A percentile compares a stretch with the other conserved stretches of the same genome.
phyloP scores from a whole-genome alignment of 2,113 vertebrate genomes.

The Pipa parva region DNA sequence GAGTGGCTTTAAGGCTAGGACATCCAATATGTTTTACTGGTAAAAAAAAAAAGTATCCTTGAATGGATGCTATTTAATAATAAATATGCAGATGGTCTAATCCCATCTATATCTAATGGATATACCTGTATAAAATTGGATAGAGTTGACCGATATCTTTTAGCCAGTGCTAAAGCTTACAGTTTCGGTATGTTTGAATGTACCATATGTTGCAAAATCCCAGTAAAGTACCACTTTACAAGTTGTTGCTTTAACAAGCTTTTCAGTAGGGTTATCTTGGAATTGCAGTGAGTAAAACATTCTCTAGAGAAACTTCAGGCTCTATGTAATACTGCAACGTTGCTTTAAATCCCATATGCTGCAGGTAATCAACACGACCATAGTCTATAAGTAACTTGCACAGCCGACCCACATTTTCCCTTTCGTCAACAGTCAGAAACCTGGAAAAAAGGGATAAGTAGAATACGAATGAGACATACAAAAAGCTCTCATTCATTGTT shows the following conservation, averaged over 20 bases:
- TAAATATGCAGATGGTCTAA: too few relatives aligned
- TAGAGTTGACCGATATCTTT: too few relatives aligned
- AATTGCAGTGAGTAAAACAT: slow-evolving; percentile 84
- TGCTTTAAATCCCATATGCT: slow-evolving; percentile 65
- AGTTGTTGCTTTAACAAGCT: neutral
- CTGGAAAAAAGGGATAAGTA: slow-evolving; percentile 54
- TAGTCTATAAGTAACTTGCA: slow-evolving; percentile 86
- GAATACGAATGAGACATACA: neutral
- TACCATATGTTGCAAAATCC: too few relatives aligned
- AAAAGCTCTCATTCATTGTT: too few relatives aligned
- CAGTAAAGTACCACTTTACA: neutral
- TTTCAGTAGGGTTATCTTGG: slow-evolving; percentile 44
- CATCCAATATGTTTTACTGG: too few relatives aligned
- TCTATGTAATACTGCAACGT: slow-evolving; percentile 69
- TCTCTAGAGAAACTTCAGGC: slow-evolving; percentile 80
- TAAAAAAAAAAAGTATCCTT: too few relatives aligned
- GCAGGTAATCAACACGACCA: slow-evolving; percentile 78
- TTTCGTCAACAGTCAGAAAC: slow-evolving; percentile 67
- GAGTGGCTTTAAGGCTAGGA: too few relatives aligned
- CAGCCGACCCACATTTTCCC: slow-evolving; percentile 73
- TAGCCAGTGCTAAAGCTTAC: too few relatives aligned
- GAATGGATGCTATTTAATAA: too few relatives aligned
- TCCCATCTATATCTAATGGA: too few relatives aligned
- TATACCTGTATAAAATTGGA: too few relatives aligned
- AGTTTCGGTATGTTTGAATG: too few relatives aligned